phyloP scores from a whole-genome alignment of 2,888 invertebrate species.

The Zaprionus lineosus region DNA sequence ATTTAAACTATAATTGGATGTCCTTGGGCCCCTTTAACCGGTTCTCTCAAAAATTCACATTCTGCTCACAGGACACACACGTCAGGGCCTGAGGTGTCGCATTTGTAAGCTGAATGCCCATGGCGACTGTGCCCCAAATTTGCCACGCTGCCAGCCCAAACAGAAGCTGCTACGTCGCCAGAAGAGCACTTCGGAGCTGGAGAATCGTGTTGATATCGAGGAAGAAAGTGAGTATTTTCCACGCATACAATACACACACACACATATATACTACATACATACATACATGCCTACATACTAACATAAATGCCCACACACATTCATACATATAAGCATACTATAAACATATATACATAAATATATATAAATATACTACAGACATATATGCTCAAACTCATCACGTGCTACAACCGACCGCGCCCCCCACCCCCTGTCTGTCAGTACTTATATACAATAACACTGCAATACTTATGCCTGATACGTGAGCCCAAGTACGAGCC shows the following conservation, averaged over 20 bases:
- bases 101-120: constrained; percentile 96
- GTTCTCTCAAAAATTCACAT: neutral
- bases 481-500: constrained; percentile 11
- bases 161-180: constrained; percentile 92
- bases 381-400: constrained; percentile 30
- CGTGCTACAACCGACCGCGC: constrained; percentile 15
- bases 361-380: neutral
- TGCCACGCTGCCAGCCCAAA: constrained; percentile 93
- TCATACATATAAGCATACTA: neutral
- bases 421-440: constrained; percentile 1
- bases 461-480: constrained; percentile 20
- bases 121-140: constrained; percentile 92
- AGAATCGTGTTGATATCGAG: constrained; percentile 88
- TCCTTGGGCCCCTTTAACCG: neutral
- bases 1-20: neutral
- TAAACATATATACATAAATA: constrained; percentile 1
- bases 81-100: constrained; percentile 94
- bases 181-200: constrained; percentile 93
- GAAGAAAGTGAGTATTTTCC: constrained; percentile 90
- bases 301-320: neutral
- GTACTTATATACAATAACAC: constrained; percentile 19
- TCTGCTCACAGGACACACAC: constrained; percentile 88
- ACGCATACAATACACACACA: too few species aligned
- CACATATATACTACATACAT: neutral
- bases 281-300: neutral